Base-by-base conservation (phyloP, 1,140 invertebrate species). In the Aphidius gifuensis region DNA sequence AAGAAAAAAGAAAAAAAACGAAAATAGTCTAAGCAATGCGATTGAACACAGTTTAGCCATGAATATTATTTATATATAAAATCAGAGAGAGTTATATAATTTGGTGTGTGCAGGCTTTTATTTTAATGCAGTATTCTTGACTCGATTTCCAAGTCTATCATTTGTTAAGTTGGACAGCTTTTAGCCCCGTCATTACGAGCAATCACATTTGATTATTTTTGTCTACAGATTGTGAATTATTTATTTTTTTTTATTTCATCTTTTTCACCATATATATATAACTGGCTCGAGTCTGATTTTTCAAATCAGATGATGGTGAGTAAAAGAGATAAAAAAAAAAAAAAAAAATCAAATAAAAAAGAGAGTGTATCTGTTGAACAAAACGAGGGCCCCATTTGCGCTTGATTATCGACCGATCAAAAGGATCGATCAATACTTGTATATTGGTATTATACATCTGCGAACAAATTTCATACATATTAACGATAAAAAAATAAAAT, bases 131-230 rank as follows among this genome's bases (percentile, higher is more conserved):
- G 4, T 32, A 32, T 32, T 32, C 23, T 32, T 32, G 23, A 32
- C 23, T 32, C 23, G 23, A 32, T 32, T 32, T 32, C 23, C 23
- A 61, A 55, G 57, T 66, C 74, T 79, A 79, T 80, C 74, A 80
- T 80, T 79, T 78, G 76, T 78, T 79, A 79, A 80, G 73, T 71
- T 78, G 74, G 72, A 78, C 75, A 79, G 73, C 74, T 79, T 16
- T 16, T 75, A 73, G 76, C 69, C 73, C 77, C 74, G 68, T 79
- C 76, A 80, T 80, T 79, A 80, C 75, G 73, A 78, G 75, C 77
- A 77, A 79, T 78, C 76, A 77, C 76, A 78, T 71, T 79, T 80
- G 78, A 80, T 80, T 80, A 80, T 80, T 79, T 79, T 79, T 77
- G 76, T 79, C 77, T 78, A 79, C 76, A 80, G 71, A 75, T 32